These are phyloP conservation scores for Platalea minor DNA, from an alignment of 2,797 vertebrate species.

Conservation along the genomic window DNA sequence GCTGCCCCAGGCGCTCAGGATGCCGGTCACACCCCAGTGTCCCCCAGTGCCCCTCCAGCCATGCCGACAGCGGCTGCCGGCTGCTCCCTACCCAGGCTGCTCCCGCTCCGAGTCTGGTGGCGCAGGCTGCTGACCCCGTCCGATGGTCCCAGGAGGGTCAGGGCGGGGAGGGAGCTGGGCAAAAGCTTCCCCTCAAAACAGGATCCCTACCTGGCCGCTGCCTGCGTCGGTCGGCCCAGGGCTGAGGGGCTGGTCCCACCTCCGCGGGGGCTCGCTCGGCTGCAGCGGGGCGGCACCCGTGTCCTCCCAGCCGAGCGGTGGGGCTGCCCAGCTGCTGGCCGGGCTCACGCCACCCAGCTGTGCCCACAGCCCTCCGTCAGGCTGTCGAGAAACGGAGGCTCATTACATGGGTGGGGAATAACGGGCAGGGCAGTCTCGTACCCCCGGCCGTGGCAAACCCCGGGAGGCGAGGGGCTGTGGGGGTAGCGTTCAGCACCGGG, in stretches of 20 bases:
- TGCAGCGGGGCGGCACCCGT: neutral
- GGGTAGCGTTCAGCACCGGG: accelerated
- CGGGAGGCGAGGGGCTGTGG: accelerated
- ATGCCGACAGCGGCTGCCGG: accelerated
- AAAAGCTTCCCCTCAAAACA: slow-evolving; percentile 26
- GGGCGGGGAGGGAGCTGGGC: neutral
- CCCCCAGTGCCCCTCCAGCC: neutral
- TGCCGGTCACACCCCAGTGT: accelerated
- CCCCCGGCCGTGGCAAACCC: neutral
- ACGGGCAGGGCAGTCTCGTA: neutral
- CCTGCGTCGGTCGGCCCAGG: slow-evolving; percentile 24
- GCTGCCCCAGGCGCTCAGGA: neutral
- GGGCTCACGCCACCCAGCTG: slow-evolving; percentile 42
- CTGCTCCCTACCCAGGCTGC: neutral
- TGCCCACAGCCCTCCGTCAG: slow-evolving; percentile 47
- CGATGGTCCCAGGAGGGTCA: neutral
- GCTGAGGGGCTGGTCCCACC: slow-evolving; percentile 55
- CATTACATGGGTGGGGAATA: slow-evolving; percentile 9
- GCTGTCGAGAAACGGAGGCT: slow-evolving; percentile 52
- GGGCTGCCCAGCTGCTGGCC: slow-evolving; percentile 40
- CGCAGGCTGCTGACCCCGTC: neutral
- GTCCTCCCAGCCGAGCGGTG: slow-evolving; percentile 41
- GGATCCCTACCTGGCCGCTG: slow-evolving; percentile 52
- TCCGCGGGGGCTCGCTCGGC: neutral
- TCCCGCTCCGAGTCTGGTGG: accelerated